A percentile compares a stretch with the other conserved stretches of the same genome.
Evolutionary conservation across 2,888 invertebrate genomes (phyloP).

Genomic region (Neria commutata): DNA sequence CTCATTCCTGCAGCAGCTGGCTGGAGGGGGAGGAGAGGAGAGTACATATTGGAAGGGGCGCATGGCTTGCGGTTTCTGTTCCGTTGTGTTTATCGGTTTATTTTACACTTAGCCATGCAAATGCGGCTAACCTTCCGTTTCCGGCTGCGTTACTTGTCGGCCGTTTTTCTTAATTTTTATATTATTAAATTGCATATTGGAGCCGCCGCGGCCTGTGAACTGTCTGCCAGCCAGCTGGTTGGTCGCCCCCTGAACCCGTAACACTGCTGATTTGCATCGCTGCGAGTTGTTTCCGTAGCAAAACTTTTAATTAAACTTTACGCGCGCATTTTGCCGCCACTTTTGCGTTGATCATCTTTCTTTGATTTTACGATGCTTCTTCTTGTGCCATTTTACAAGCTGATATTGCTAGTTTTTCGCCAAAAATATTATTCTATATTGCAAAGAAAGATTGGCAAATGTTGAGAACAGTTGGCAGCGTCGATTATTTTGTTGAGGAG

Average conservation of each 20-base stretch:
- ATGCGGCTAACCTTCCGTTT: constrained; percentile 19
- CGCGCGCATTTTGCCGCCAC: not conserved
- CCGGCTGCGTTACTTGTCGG: not conserved
- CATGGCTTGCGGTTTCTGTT: constrained; percentile 42
- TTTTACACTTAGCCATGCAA: constrained; percentile 40
- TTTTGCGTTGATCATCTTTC: constrained; percentile 5
- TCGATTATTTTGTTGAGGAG: not conserved
- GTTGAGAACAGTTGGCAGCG: no score
- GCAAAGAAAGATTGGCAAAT: no score
- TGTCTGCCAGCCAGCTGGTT: no score
- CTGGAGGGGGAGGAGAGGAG: constrained; percentile 12
- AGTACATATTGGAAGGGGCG: constrained; percentile 16
- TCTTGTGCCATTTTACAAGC: no score
- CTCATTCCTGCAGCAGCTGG: not conserved
- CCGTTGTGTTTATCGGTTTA: constrained; percentile 45
- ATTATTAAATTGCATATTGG: constrained; percentile 9
- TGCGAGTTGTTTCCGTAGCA: not conserved
- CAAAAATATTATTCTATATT: no score
- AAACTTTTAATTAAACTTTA: constrained; percentile 9
- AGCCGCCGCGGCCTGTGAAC: not conserved
- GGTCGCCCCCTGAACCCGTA: no score
- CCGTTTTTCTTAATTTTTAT: constrained; percentile 13
- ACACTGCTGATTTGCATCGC: not conserved
- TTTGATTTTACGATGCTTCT: no score
- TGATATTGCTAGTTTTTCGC: no score